Evolutionary conservation across 1,140 invertebrate species (phyloP).

Genomic region (Brachionus manjavacas): DNA sequence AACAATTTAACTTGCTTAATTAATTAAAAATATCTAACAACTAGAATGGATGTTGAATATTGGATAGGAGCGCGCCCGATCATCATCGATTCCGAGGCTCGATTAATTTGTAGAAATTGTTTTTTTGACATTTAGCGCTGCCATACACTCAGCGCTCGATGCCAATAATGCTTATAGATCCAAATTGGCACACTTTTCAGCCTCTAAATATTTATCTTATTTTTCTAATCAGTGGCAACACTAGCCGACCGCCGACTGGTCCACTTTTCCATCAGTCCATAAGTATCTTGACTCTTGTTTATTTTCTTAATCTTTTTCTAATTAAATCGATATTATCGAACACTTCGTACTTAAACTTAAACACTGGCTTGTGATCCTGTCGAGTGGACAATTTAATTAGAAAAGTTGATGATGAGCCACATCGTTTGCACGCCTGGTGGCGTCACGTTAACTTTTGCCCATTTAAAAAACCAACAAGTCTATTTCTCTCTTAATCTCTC

Average conservation of each 20-base stretch:
- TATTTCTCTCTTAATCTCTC: background rate
- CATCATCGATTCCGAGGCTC: background rate
- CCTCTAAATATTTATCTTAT: constrained; percentile 29
- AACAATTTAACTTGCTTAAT: constrained; percentile 16
- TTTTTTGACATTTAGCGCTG: constrained; percentile 11
- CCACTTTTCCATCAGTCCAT: background rate
- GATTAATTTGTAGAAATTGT: constrained; percentile 26
- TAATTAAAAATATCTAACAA: background rate
- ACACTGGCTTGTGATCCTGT: constrained; percentile 17
- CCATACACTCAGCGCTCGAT: too few species aligned
- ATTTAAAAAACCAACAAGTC: background rate
- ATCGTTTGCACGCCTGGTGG: background rate
- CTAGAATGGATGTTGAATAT: background rate
- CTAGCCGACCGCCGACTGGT: background rate
- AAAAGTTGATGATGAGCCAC: constrained; percentile 13
- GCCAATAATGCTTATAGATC: constrained; percentile 22
- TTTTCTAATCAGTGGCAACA: constrained; percentile 15
- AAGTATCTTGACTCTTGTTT: constrained; percentile 26
- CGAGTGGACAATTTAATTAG: constrained; percentile 39
- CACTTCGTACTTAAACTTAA: background rate
- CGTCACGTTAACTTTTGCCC: constrained; percentile 33
- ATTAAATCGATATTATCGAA: constrained; percentile 40
- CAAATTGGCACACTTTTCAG: background rate
- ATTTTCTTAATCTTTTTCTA: constrained; percentile 39
- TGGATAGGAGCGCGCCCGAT: background rate